Evolutionary conservation across 2,113 vertebrate species (phyloP).

Genomic region (Synchiropus splendidus): DNA sequence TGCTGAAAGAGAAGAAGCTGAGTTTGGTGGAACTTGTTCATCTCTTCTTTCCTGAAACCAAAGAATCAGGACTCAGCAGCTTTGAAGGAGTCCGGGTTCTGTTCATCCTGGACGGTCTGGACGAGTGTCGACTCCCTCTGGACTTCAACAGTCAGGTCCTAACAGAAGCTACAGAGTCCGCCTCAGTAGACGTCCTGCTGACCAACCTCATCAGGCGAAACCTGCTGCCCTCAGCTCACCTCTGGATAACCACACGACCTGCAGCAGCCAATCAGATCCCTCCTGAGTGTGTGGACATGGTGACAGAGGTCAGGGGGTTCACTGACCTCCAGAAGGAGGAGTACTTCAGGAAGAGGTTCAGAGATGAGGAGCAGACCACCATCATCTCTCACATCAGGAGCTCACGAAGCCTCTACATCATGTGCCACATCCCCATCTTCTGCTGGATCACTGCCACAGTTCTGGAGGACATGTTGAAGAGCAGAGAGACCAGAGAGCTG

Average conservation of each 20-base stretch:
- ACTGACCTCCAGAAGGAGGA: not conserved
- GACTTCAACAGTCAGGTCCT: not conserved
- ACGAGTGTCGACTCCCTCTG: slow-evolving; percentile 4
- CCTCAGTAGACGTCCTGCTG: not conserved
- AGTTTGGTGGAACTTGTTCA: not conserved
- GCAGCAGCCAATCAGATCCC: not conserved
- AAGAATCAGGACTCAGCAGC: not conserved
- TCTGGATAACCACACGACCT: slow-evolving; percentile 3
- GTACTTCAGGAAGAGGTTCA: not conserved
- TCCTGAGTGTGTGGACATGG: not conserved
- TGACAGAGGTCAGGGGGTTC: slow-evolving; percentile 1
- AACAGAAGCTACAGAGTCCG: not conserved
- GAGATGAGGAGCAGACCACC: not conserved
- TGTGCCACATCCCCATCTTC: slow-evolving; percentile 5
- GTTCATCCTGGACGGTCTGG: slow-evolving; percentile 1
- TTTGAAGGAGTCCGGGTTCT: not conserved
- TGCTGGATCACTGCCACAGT: slow-evolving; percentile 1
- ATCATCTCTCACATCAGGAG: not conserved
- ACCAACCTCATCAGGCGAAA: not conserved
- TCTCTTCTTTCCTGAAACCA: not conserved
- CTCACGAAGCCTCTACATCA: not conserved
- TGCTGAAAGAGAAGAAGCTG: not conserved
- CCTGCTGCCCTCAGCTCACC: slow-evolving; percentile 1
- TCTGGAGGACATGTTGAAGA: not conserved
- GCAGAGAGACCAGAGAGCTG: not conserved